Evolutionary conservation across 1,140 invertebrate genomes (phyloP), one percentile per base, ranked within the genome.

Genomic region (Panagrolaimus sp.): DNA sequence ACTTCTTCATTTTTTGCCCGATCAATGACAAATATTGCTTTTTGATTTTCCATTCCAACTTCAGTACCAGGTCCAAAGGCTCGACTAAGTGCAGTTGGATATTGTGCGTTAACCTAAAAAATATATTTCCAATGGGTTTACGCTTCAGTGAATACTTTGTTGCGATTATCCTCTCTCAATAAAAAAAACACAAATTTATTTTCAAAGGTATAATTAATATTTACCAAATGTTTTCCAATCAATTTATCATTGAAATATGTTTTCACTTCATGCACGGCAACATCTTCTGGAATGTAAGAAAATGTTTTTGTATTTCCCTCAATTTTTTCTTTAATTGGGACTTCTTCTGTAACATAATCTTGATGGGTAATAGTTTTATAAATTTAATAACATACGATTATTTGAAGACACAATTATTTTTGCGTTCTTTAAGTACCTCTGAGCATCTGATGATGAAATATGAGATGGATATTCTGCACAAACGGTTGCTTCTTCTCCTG

Each of bases 1-100:
- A 58, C 52, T 58, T 58, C 52, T 58, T 58, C 52, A 58, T 58
- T 58, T 21, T 21, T 21, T 12, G 52, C 52, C 28, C 52, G 52
- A 58, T 58, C 52, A 21, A 58, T 58, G 8, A 58, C 52, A 58
- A 58, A 58, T 26, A 58, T 28, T 12, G 52, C 52, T 28, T 58
- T 58, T 21, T 28, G 52, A 26, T 58, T 28, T 26, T 21, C 52
- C 52, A 58, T 58, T 26, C 52, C 52, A 26, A 28, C 52, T 28
- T 58, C 52, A 58, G 52, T 58, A 58, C 52, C 52, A 21, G 52
- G 52, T 21, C 52, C 52, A 58, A 58, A 58, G 21, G 52, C 52
- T 26, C 52, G 52, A 58, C 52, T 58, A 58, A 26, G 21, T 17
- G 52, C 52, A 21, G 52, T 26, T 58, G 52, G 52, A 58, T 58